These are phyloP conservation scores for Leguminivora glycinivorella DNA, from an alignment of 1,140 invertebrate species.

Conservation along the genomic window DNA sequence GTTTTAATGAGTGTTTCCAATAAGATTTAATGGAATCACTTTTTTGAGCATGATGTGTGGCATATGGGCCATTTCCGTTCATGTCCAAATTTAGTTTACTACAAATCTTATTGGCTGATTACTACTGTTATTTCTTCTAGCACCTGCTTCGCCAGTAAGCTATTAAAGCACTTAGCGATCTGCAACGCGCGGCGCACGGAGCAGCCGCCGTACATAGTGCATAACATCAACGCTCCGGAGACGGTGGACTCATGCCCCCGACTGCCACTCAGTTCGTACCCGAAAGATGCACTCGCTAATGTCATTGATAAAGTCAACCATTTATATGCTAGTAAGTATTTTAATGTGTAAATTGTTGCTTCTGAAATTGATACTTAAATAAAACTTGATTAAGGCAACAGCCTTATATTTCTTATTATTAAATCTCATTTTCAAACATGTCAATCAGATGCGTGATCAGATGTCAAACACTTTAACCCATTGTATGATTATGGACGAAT, in stretches of 20 bases:
- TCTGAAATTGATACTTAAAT: no score
- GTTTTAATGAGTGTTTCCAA: no score
- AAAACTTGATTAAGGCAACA: no score
- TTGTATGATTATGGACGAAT: no score
- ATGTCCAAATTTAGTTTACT: no score
- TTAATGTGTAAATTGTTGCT: not conserved
- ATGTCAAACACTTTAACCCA: no score
- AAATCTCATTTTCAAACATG: no score
- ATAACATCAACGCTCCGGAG: slow-evolving; percentile 81
- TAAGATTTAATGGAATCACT: no score
- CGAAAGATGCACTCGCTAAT: slow-evolving; percentile 45
- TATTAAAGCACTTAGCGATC: slow-evolving; percentile 86
- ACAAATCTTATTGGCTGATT: not conserved
- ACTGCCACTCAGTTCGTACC: slow-evolving; percentile 70
- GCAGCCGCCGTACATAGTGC: slow-evolving; percentile 80
- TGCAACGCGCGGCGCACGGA: slow-evolving; percentile 84
- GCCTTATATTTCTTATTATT: no score
- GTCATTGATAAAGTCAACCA: slow-evolving; percentile 65
- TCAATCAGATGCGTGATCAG: no score
- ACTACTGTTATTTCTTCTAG: slow-evolving; percentile 66
- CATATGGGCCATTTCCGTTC: no score
- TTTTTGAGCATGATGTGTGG: no score
- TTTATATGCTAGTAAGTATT: slow-evolving; percentile 61
- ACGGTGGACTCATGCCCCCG: slow-evolving; percentile 40
- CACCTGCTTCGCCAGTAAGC: slow-evolving; percentile 85